phyloP scores from a whole-genome alignment of 2,113 vertebrate species.

The Cyphomyrus discorhynchus region DNA sequence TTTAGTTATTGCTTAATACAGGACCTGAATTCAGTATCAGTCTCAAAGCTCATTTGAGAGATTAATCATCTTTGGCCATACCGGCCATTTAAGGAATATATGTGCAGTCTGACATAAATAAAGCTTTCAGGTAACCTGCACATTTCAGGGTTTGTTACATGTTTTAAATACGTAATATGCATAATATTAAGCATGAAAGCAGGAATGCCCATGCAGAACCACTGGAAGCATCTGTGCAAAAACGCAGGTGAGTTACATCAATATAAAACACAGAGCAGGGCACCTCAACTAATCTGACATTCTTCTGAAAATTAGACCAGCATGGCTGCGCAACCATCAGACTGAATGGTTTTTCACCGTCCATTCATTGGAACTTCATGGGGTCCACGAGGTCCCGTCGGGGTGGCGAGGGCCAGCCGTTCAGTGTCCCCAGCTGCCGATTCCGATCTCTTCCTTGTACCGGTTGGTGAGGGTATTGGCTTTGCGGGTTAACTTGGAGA shows the following conservation, averaged over 20 bases:
- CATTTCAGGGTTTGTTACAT: not conserved
- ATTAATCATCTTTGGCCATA: not conserved
- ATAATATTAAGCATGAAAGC: not conserved
- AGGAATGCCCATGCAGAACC: not conserved
- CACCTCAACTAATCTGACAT: not conserved
- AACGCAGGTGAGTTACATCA: not conserved
- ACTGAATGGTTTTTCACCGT: not conserved
- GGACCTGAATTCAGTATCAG: not conserved
- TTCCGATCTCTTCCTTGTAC: slow-evolving; percentile 91
- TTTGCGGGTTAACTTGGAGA: slow-evolving; percentile 86
- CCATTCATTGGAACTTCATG: slow-evolving; percentile 14
- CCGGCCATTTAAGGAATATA: not conserved
- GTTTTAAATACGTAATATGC: not conserved
- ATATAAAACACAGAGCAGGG: not conserved
- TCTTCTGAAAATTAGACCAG: not conserved
- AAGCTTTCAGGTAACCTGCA: slow-evolving; percentile 1
- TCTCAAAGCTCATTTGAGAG: not conserved
- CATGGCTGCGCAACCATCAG: not conserved
- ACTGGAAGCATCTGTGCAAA: slow-evolving; percentile 1
- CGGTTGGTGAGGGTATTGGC: slow-evolving; percentile 86
- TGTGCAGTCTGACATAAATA: not conserved
- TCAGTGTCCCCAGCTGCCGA: slow-evolving; percentile 81
- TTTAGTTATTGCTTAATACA: not conserved
- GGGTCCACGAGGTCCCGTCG: not conserved
- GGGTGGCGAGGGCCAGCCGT: no score